Percentiles rank a stretch among this genome's conserved stretches.
Evolutionary conservation across 1,140 invertebrate species (phyloP).

Genomic region (Myzus persicae): DNA sequence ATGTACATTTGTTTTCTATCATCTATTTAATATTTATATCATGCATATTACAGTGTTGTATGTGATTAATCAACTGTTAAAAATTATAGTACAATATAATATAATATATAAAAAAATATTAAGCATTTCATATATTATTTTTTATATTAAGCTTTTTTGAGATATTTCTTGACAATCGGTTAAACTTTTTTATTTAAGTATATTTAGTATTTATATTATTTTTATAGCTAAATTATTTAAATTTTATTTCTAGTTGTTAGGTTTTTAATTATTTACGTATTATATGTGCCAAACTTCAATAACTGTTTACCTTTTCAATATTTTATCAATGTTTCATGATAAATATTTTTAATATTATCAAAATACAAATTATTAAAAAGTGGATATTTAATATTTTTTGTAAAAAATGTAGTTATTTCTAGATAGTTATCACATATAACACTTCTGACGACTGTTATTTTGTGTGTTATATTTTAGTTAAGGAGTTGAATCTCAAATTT

Average conservation of each 20-base stretch:
- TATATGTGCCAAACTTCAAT: background rate
- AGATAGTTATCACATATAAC: background rate
- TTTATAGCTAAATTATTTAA: background rate
- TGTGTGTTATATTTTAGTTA: background rate
- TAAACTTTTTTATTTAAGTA: background rate
- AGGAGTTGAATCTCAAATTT: background rate
- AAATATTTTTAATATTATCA: background rate
- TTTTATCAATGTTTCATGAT: background rate
- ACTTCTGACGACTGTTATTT: background rate
- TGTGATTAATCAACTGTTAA: background rate
- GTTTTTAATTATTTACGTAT: background rate
- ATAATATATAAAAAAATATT: background rate
- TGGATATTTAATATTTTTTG: background rate
- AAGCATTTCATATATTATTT: background rate
- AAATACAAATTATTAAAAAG: background rate
- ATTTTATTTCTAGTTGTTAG: background rate
- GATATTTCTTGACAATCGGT: background rate
- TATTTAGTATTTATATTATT: background rate
- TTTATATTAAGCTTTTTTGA: background rate
- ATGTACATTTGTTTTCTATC: constrained; percentile 4
- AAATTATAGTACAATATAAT: background rate
- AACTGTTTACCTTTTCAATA: background rate
- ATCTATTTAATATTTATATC: constrained; percentile 16
- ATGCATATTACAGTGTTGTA: background rate
- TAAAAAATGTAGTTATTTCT: background rate